Base-by-base conservation (phyloP, 2,888 invertebrate species). In the Pachydiplax longipennis region DNA sequence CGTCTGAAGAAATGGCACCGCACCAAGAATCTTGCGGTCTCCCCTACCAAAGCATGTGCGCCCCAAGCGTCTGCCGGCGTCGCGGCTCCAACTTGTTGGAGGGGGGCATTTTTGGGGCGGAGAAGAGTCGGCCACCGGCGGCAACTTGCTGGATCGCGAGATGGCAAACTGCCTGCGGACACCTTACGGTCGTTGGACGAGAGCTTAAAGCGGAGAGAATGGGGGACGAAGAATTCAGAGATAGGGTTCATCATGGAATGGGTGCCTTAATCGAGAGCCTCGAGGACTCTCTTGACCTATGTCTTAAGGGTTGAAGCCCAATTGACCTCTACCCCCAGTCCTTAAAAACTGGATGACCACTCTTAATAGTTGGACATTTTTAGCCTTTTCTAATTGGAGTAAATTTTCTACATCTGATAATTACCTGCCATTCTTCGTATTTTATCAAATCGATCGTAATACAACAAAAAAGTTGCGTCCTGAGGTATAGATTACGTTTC, bases 101-200 rank as follows among this genome's bases (percentile, higher is more conserved):
- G 82, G 82, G 25, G 83, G 81, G 25, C n/a, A 25, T 40, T 25
- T 44, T 31, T 53, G 53, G 35, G 53, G 83, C 25, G 48, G 44
- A 82, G n/a, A 48, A 25, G 53, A 25, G 35, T 58, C 58, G 87
- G 87, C 87, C 87, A 87, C 81, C 80, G 80, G 44, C 80, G 90
- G 91, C 91, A 91, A 91, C 91, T 91, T 91, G 91, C 91, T 91
- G 83, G 91, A 91, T 91, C 91, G 87, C 87, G 87, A 65, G 87
- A 65, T 65, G 87, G 87, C 87, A 87, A 87, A 58, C 22, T 87
- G 87, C 87, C 87, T 65, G 87, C 61, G 87, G 87, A 58, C 87
- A 87, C 87, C 87, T 87, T 87, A 87, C 87, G 61, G 61, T 61
- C 61, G n/a, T 25, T 44, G 40, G 40, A 37, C 80, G 13, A 6